Evolutionary conservation across 30 jellyfish, hydroid and myxozoan genomes (phyloP).

Genomic region (Chrysaora quinquecirrha): DNA sequence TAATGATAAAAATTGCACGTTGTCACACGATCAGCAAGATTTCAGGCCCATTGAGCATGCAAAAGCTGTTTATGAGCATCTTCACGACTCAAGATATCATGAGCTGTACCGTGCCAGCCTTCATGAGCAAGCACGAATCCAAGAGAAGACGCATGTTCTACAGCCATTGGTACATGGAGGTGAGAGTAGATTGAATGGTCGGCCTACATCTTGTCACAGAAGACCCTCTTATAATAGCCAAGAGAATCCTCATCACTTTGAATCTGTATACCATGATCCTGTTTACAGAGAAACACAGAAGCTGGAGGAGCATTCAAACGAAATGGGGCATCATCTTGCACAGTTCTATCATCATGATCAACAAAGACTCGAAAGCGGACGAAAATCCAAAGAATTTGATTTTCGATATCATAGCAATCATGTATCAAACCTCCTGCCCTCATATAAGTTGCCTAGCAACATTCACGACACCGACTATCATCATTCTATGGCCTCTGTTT

Average conservation of each 20-base stretch:
- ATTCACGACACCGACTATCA: not conserved
- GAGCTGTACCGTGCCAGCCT: not conserved
- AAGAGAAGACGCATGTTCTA: no score
- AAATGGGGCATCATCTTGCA: not conserved
- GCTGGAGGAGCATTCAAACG: not conserved
- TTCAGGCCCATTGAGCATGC: not conserved
- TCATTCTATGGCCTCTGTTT: not conserved
- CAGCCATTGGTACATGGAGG: no score
- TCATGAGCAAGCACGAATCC: no score
- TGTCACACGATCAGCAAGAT: not conserved
- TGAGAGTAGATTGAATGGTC: no score
- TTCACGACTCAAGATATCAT: not conserved
- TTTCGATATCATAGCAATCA: not conserved
- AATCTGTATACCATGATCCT: not conserved
- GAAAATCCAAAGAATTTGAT: not conserved
- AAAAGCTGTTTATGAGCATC: not conserved
- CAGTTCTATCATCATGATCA: not conserved
- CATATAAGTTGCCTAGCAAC: not conserved
- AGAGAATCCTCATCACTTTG: not conserved
- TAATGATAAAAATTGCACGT: not conserved
- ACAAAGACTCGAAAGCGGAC: not conserved
- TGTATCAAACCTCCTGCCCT: not conserved
- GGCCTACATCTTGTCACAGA: no score
- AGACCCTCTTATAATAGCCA: no score
- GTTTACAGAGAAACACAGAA: not conserved